Percentiles rank a stretch among this genome's conserved stretches.
Evolutionary conservation across 2,888 invertebrate genomes (phyloP).

Genomic region (Dimorphilus gyrociliatus): DNA sequence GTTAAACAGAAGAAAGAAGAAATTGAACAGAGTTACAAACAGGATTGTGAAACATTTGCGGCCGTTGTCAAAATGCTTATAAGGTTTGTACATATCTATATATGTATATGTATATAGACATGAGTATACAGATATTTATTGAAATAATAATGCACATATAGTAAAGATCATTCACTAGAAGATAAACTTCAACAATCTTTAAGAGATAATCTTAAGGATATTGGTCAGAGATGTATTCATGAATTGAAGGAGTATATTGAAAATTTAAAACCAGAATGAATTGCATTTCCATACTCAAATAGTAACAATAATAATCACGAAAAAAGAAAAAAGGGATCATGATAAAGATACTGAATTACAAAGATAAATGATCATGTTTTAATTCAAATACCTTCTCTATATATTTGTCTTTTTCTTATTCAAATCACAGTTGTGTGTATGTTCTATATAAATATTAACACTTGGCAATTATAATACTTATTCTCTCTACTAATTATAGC

Average conservation of each 20-base stretch:
- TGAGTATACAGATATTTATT: neutral
- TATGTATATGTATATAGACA: too few relatives aligned
- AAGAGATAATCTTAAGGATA: constrained; percentile 18
- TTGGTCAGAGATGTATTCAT: constrained; percentile 17
- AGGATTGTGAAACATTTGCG: constrained; percentile 20
- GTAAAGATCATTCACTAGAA: constrained; percentile 17
- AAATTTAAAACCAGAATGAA: neutral
- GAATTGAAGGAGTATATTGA: constrained; percentile 16
- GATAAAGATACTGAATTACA: too few relatives aligned
- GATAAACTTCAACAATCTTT: constrained; percentile 13
- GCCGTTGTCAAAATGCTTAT: constrained; percentile 19
- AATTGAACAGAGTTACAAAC: constrained; percentile 16
- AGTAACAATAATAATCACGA: too few relatives aligned
- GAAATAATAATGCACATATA: constrained; percentile 5
- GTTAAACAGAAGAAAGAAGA: constrained; percentile 14
- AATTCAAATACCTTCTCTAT: too few relatives aligned
- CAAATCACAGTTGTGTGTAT: too few relatives aligned
- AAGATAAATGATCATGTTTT: too few relatives aligned
- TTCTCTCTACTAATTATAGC: too few relatives aligned
- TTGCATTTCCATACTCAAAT: too few relatives aligned
- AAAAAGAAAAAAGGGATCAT: too few relatives aligned
- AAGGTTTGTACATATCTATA: constrained; percentile 12
- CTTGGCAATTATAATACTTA: too few relatives aligned
- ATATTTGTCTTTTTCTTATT: too few relatives aligned
- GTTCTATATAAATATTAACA: too few relatives aligned